Evolutionary conservation across 2,888 invertebrate species (phyloP), one percentile per base, ranked within the genome.

Genomic region (Idaea dimidiata): DNA sequence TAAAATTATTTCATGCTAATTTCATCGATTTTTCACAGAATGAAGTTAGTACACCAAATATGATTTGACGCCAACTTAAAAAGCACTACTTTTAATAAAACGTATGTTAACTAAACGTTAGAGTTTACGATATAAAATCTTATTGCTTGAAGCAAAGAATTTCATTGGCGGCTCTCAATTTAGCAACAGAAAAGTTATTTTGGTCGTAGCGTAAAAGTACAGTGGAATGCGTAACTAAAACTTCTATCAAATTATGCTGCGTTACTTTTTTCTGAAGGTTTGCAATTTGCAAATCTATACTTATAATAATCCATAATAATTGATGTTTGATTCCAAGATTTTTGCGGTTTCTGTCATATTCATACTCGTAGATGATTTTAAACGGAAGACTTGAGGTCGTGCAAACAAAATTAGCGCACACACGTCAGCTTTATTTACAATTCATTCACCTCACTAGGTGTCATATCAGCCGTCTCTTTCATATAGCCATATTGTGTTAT

Each of bases 381-480:
- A 43, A 8, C 43, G 18, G 59, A 64, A 69, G 59, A 57, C 33
- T 54, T 17, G 59, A 57, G 56, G 57, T 61, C 61, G 66, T 62
- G 62, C 57, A 64, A 68, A 60, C 70, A 59, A 73, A 77, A 74
- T 77, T 69, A 72, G 72, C 69, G 59, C 75, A 58, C 79, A 78
- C 74, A 73, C 83, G 79, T 72, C 62, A 64, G 66, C 68, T 74
- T 24, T 24, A 79, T 79, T 76, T 72, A 81, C 68, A 74, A 84
- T 87, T 84, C 86, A 88, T 88, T 88, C 86, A 86, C 81, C 82
- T 82, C 72, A 76, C 71, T 64, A 74, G 69, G 71, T 73, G 66
- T 63, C 65, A 71, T 64, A 78, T 75, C 64, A 66, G 66, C 74
- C 60, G 67, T 84, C 83, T 81, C 82, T 73, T 79, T 89, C 79